Base-by-base conservation (phyloP, 2,797 vertebrate species). In the Chelmon rostratus region DNA sequence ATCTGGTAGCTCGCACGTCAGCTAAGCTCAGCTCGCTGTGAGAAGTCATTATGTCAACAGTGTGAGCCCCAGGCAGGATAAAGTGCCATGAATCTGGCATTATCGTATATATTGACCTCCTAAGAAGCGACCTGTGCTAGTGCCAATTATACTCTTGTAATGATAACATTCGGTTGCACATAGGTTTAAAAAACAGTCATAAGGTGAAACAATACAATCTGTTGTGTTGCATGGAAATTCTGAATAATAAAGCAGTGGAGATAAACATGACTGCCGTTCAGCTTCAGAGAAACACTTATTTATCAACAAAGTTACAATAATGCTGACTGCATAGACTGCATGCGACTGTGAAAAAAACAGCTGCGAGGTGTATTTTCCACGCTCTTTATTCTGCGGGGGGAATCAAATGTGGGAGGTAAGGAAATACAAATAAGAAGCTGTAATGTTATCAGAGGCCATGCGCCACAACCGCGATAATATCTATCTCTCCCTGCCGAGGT, bases 381-480 rank as follows among this genome's bases (percentile, higher is more conserved):
- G 73, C 73, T 73, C 52, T 88, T 83, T 88, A 84, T 89, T 91
- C 88, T 73, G 59, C 75, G 66, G 79, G 74, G 79, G 67, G 69
- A 89, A 91, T 88, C 83, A 86, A 82, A 90, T 66, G 79, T 81
- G 69, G 87, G 84, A 84, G 66, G 87, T 75, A 71, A 77, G 78
- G 70, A 88, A 90, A 91, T 82, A 85, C 88, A 88, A 90, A 93
- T 91, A 91, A 90, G 82, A 85, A 78, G 85, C 82, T 72, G 80
- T 90, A 91, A 92, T 89, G 81, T 86, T 91, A 94, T 93, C 91
- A 92, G 86, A 86, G 78, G 86, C 91, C 71, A 80, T 61, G 83
- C 90, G 85, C 86, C 89, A 70, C 81, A 92, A 91, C 88, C 67
- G 16, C 42, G 82, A 92, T 92, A 84, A 92, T 87, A 90, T 93